Conservation (phyloP, 1,140 invertebrate genomes). For the Pantala flavescens region DNA sequence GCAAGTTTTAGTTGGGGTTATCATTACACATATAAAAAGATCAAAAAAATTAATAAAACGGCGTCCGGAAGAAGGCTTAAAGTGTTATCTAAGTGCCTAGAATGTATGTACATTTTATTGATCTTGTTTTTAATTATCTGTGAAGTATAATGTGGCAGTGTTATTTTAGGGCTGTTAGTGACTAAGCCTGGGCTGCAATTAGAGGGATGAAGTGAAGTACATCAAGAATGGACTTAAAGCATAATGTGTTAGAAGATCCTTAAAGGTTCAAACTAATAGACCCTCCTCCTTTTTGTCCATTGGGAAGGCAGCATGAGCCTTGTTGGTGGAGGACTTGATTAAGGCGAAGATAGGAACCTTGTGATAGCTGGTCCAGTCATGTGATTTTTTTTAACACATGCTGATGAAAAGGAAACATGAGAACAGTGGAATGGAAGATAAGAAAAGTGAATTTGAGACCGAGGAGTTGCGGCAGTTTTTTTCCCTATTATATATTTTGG, state of each 20-base stretch:
- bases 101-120: constrained; percentile 10
- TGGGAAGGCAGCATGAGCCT: background rate
- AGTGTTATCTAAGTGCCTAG: constrained; percentile 2
- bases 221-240: background rate
- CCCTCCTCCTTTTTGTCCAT: constrained; percentile 4
- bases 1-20: background rate
- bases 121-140: constrained; percentile 5
- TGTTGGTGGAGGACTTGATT: background rate
- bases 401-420: background rate
- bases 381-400: background rate
- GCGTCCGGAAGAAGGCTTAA: background rate
- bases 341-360: background rate
- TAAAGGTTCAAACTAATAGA: constrained; percentile 10
- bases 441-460: background rate
- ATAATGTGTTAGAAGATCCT: constrained; percentile 1
- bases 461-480: constrained; percentile 3
- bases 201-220: background rate
- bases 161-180: constrained; percentile 2
- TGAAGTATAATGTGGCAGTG: constrained; percentile 9
- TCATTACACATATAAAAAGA: constrained; percentile 4
- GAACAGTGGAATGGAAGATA: background rate
- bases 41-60: background rate
- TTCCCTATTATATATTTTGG: constrained; percentile 10
- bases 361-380: constrained; percentile 8
- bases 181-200: constrained; percentile 8